phyloP scores from a whole-genome alignment of 2,797 vertebrate genomes.

The Parauchenoglanis ngamensis region DNA sequence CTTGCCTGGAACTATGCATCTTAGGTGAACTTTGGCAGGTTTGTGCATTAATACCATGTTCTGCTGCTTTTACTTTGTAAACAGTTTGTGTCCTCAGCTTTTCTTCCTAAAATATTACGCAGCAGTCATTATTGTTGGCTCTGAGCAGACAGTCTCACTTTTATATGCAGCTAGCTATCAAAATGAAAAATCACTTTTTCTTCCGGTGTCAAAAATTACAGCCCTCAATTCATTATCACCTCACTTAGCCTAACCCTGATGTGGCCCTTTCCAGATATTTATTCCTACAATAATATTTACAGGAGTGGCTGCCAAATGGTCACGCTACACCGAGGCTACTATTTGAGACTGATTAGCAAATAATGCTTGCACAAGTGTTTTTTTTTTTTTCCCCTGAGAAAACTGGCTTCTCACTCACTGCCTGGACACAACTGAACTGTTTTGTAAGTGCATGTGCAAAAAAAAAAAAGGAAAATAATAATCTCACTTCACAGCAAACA shows the following conservation, averaged over 20 bases:
- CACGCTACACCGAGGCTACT: neutral
- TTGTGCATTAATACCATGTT: conserved; percentile 24
- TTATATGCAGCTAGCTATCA: conserved; percentile 6
- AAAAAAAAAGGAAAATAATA: neutral
- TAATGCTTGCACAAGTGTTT: conserved; percentile 9
- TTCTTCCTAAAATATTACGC: neutral
- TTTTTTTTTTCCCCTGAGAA: neutral
- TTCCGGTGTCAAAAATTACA: conserved; percentile 12
- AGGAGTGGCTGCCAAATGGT: conserved; percentile 4
- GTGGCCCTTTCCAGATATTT: neutral
- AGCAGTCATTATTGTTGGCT: neutral
- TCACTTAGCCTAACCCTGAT: neutral
- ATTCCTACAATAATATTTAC: conserved; percentile 25
- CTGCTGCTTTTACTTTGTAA: conserved; percentile 28
- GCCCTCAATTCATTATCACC: neutral
- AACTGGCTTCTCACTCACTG: conserved; percentile 7
- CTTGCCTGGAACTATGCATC: conserved; percentile 12
- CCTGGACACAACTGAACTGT: conserved; percentile 29
- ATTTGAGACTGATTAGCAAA: conserved; percentile 26
- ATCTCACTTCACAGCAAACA: conserved; percentile 10
- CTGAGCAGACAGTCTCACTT: neutral
- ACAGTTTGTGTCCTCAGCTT: conserved; percentile 7
- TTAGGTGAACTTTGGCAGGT: conserved; percentile 36
- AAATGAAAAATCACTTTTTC: conserved; percentile 11
- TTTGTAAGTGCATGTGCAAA: conserved; percentile 11